Evolutionary conservation across 2,113 vertebrate species (phyloP), one percentile per base, ranked within the genome.

Genomic region (Perca fluviatilis): DNA sequence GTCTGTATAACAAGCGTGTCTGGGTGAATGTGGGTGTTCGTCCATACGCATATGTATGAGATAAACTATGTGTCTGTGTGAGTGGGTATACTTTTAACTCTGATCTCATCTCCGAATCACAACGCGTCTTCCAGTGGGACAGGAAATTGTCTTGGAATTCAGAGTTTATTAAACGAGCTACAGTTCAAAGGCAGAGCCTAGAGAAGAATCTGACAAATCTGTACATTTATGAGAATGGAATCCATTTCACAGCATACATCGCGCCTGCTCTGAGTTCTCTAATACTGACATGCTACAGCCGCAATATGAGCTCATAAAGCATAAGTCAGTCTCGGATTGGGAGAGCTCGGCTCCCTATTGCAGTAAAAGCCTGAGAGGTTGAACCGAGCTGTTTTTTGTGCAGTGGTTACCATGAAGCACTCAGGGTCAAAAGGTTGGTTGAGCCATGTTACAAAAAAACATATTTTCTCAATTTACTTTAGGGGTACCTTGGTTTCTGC

Each of bases 101-200:
- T 71, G 88, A 90, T 87, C 88, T 78, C 79, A 90, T 91, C 82
- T 82, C 76, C 68, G 82, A 83, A 89, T 93, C 90, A 86, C 60
- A 84, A 74, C 87, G 68, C 56, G 51, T 89, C 65, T 65, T 76
- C 74, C 86, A 86, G 63, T 47, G 72, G 71, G 83, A 91, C 92
- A 94, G 95, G 93, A 95, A 94, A 95, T 95, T 94, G 91, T 82
- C 47, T 23, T 74, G 79, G 72, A 91, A 88, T 93, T 88, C 79
- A 40, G 71, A 86, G 78, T 92, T 93, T 92, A 93, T 92, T 91
- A 85, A 82, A 63, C 27, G 16, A 78, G 75, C 53, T 30, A 16
- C 71, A 78, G 90, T 92, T 94, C 90, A 95, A 95, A 94, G 89
- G 77, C 61, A 40, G 53, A 78, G 63, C 58, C 80, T 54, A 83